Conservation (phyloP, 1,140 invertebrate genomes). For the Dendrolimus punctatus region DNA sequence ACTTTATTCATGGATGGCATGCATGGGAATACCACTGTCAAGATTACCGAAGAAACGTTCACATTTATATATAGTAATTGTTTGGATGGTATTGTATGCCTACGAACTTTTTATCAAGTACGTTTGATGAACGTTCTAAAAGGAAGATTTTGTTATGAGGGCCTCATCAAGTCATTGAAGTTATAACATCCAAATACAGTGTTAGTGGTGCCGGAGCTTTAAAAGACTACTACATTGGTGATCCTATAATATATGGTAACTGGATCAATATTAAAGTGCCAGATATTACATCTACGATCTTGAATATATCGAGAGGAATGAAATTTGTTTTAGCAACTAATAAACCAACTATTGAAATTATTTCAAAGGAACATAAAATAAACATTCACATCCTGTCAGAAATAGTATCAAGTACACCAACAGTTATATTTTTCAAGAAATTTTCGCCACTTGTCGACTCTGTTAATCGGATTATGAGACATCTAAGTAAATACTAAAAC, state of each 20-base stretch:
- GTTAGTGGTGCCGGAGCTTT: constrained; percentile 43
- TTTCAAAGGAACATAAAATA: constrained; percentile 23
- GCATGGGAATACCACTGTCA: constrained; percentile 38
- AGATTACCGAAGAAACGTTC: constrained; percentile 30
- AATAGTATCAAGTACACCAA: constrained; percentile 29
- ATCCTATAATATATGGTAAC: constrained; percentile 32
- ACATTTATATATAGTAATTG: constrained; percentile 23
- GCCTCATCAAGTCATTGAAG: constrained; percentile 39
- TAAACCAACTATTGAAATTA: constrained; percentile 23
- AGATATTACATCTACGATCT: constrained; percentile 23
- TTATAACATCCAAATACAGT: constrained; percentile 30
- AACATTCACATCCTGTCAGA: constrained; percentile 32
- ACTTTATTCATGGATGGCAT: constrained; percentile 45
- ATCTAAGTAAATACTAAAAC: constrained; percentile 22
- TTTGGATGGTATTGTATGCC: constrained; percentile 51
- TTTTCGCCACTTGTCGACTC: constrained; percentile 35
- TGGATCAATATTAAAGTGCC: constrained; percentile 33
- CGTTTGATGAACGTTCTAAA: constrained; percentile 44
- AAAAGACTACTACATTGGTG: constrained; percentile 42
- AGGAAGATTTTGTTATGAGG: constrained; percentile 29
- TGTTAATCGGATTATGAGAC: constrained; percentile 30
- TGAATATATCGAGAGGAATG: constrained; percentile 32
- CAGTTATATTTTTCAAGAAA: constrained; percentile 52
- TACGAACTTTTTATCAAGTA: constrained; percentile 53
- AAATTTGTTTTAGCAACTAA: constrained; percentile 48